Conservation (phyloP, 2,113 vertebrate species). For the Lipotes vexillifer region DNA sequence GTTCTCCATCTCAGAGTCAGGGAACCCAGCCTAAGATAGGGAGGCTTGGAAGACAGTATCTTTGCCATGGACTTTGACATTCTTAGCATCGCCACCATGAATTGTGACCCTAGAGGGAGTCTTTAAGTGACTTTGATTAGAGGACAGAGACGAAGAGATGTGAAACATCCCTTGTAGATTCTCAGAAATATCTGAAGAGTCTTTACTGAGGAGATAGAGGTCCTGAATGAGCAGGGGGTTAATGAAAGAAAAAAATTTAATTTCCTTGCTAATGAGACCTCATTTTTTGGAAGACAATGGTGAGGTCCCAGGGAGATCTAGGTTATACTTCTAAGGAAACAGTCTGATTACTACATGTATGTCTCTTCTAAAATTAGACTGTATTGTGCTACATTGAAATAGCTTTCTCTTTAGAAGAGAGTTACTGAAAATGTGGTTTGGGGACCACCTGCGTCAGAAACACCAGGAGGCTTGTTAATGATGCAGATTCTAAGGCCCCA, state of each 20-base stretch:
- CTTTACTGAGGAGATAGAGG: neutral
- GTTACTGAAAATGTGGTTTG: neutral
- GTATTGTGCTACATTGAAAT: neutral
- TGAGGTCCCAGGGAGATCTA: neutral
- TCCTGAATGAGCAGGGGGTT: neutral
- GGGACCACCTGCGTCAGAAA: neutral
- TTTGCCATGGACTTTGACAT: neutral
- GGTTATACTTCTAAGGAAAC: neutral
- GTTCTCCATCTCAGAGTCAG: neutral
- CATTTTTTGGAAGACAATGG: neutral
- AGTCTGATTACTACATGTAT: neutral
- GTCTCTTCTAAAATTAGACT: neutral
- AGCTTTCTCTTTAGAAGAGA: neutral
- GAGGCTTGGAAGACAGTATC: neutral
- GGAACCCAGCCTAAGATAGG: neutral
- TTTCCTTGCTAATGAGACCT: neutral
- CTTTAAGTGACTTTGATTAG: neutral
- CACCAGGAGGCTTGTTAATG: neutral
- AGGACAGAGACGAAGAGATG: neutral
- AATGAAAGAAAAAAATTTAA: neutral
- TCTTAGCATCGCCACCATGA: neutral
- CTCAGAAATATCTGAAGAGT: neutral
- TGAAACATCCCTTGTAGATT: neutral
- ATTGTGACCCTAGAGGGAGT: neutral
- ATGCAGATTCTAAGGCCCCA: neutral